Base-by-base conservation (phyloP, 2,113 vertebrate species). In the Laterallus jamaicensis region DNA sequence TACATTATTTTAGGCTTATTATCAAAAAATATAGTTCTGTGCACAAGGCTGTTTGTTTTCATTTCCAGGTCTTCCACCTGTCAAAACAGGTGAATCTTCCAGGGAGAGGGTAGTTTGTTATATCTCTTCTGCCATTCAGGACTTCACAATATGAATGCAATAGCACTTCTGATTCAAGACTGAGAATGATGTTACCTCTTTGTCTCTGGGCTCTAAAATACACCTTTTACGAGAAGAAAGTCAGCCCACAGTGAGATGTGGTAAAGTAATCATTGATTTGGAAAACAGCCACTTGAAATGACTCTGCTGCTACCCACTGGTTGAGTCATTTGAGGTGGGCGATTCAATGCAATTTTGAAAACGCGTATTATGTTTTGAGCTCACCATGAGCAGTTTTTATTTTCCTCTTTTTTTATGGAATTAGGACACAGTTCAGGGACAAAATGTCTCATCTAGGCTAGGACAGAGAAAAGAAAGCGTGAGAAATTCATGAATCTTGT, bases 261-360 rank as follows among this genome's bases (percentile, higher is more conserved):
- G 74, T 59, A 90, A 68, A 84, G 74, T 59, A 93, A 74, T 69
- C 3, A 35, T 3, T 60, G 79, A 86, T 87, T 82, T 96, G 77
- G 80, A 94, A 94, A 95, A 95, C 90, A 96, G 90, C 58, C 73
- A 85, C 85, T 93, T 56, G 6, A 78, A 93, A 92, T 82, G 47
- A 75, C 79, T 95, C 70, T 78, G 80, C 80, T 78, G 44, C 93
- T 95, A 68, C 94, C 93, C 94, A 95, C 93, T 56, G 62, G 54
- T 59, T 96, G 93, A 97, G 77, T 95, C 96, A 97, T 31, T 76
- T 62, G 66, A 95, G 70, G 95, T 96, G 95, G 95, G 90, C 35
- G 85, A 95, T 64, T 78, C 88, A 90, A 55, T 82, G 66, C 6
- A 75, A 92, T 90, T 93, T 76, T 82, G 60, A 88, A 95, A 97